Evolutionary conservation across 53 echinoderm and acorn worm genomes (phyloP), one percentile per base, ranked within the genome.

Genomic region (Mesocentrotus franciscanus): DNA sequence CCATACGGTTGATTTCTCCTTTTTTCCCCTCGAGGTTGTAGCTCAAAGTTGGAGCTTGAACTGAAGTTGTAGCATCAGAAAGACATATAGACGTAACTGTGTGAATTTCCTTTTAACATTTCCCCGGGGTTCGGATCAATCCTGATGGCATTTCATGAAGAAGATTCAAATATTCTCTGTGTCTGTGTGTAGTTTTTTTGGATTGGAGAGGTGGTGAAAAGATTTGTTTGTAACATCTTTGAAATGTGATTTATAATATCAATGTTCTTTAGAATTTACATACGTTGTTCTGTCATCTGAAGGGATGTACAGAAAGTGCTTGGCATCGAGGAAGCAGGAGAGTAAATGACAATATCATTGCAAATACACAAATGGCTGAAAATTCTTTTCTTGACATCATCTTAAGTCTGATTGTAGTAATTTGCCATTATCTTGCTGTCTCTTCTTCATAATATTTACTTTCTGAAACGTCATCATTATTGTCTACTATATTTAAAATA

Each of bases 41-140:
- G 84, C 84, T 42, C 36, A 5, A 84, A 20, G 55, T 84, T 84
- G 55, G 22, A 84, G 22, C n/a, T n/a, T n/a, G n/a, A n/a, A 49
- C 24, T 84, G 20, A 20, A 84, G 22, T 18, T 87, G 87, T 11
- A 87, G 87, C n/a, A 9, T 56, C 24, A 87, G 58, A 57, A 87
- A 58, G 6, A 56, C 42, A n/a, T 11, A 58, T 11, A 27, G 27
- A 87, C 22, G 27, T 59, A 57, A 87, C 56, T 57, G 26, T 57
- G 26, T 85, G 85, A 85, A 87, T n/a, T 87, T 58, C 58, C 87
- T 27, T 79, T 87, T 24, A 87, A 87, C 56, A 87, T 87, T n/a
- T 87, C 58, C 29, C 87, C n/a, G 22, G n/a, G 87, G 87, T 57
- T 56, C 1, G 27, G 58, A 87, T 87, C 55, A 49, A 84, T 42